Base-by-base conservation (phyloP, 23 tunicate genomes). In the Aplidium turbinatum region DNA sequence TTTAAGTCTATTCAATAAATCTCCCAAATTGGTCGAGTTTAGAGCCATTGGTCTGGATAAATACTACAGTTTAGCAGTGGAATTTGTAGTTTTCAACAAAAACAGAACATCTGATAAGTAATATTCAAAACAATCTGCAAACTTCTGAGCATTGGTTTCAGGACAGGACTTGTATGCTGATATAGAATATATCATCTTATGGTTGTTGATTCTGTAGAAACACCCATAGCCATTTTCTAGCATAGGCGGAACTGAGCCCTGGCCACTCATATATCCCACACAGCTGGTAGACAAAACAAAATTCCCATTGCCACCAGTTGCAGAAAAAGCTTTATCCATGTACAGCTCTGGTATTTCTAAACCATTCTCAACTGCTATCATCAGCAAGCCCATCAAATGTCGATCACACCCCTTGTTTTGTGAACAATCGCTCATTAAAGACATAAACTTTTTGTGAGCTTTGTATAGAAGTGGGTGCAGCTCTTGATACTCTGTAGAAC, bases 211-310 rank as follows among this genome's bases (percentile, higher is more conserved):
- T 1, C 97, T 50, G 60, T 91, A 91, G 58, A 91, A 91, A 56
- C 60, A 83, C n/a, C 97, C 97, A 39, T 91, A 91, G 6, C 97
- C 97, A 78, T 91, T 38, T 22, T 76, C 79, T 1, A 79, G 60
- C 97, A 91, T 91, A 16, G 97, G 97, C 27, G 91, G 91, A 25
- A 91, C 97, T 24, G 70, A 79, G 31, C 97, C 97, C 33, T 85
- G 91, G 19, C 85, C 87, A 56, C 63, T 48, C 27, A 63, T 55
- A 30, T 84, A 91, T 18, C 97, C 97, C 19, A 82, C 68, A 74
- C 89, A 84, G 38, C 91, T 84, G 46, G 97, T 78, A 0, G 97
- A 91, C 1, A 91, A 72, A 5, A 74, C 79, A 79, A 91, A 91
- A 50, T 84, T 91, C 25, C 97, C 97, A 50, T 82, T 82, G 2